Evolutionary conservation across 2,797 vertebrate species (phyloP).

Genomic region (Epinephelus malabaricus): DNA sequence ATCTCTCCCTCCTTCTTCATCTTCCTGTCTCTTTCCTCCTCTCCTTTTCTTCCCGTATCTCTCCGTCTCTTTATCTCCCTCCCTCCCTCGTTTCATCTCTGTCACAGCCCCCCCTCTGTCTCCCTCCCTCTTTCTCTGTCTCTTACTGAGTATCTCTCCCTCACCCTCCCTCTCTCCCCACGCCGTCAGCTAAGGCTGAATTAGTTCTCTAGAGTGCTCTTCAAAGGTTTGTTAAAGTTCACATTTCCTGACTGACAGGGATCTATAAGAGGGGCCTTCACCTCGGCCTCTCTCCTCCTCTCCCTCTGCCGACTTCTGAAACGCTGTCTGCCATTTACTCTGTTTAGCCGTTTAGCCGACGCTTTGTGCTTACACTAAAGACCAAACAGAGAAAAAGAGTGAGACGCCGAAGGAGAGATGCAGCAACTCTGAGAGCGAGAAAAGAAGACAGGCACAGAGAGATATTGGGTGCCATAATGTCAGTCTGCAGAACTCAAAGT

Average conservation of each 20-base stretch:
- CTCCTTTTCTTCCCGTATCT: constrained; percentile 55
- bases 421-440: constrained; percentile 49
- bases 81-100: constrained; percentile 66
- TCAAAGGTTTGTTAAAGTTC: constrained; percentile 88
- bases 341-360: constrained; percentile 77
- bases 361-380: constrained; percentile 77
- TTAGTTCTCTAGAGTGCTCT: constrained; percentile 87
- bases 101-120: constrained; percentile 53
- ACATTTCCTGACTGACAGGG: constrained; percentile 86
- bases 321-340: constrained; percentile 79
- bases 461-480: constrained; percentile 61
- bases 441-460: constrained; percentile 54
- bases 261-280: constrained; percentile 83
- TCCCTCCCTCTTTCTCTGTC: constrained; percentile 30
- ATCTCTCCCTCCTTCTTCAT: constrained; percentile 67
- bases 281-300: constrained; percentile 74
- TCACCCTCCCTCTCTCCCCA: constrained; percentile 55
- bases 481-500: constrained; percentile 69
- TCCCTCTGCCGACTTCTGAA: constrained; percentile 74
- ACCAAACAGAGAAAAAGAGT: constrained; percentile 57
- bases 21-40: constrained; percentile 58
- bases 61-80: constrained; percentile 50
- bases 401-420: constrained; percentile 52
- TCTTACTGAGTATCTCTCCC: constrained; percentile 51
- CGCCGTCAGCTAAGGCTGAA: constrained; percentile 81